Evolutionary conservation across 2,888 invertebrate genomes (phyloP).

Genomic region (Macaria notata): DNA sequence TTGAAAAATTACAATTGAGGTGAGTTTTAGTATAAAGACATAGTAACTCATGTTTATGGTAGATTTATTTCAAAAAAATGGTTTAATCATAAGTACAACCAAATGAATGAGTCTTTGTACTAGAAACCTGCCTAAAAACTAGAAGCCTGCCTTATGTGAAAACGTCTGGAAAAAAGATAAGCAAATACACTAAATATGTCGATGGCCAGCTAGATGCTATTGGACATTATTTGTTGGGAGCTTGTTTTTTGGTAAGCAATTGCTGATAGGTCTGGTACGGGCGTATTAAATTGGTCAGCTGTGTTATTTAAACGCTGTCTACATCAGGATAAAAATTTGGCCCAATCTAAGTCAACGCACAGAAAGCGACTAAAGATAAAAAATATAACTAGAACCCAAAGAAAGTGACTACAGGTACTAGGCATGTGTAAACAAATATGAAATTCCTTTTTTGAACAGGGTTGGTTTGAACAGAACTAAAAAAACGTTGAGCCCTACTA

Average conservation of each 20-base stretch:
- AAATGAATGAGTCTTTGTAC: too few relatives aligned
- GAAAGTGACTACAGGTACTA: neutral
- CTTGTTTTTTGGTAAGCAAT: neutral
- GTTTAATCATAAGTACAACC: too few relatives aligned
- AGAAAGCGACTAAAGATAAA: neutral
- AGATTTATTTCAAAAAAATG: too few relatives aligned
- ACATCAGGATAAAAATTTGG: neutral
- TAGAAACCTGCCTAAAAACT: too few relatives aligned
- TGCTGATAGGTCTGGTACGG: neutral
- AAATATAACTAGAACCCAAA: neutral
- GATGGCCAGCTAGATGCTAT: neutral
- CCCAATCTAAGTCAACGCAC: neutral
- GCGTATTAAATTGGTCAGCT: neutral
- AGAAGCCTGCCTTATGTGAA: neutral
- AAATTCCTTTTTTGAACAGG: too few relatives aligned
- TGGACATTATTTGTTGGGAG: neutral
- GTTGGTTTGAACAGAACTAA: too few relatives aligned
- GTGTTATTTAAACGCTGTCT: neutral
- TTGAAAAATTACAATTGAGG: too few relatives aligned
- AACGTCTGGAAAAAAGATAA: neutral
- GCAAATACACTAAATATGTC: neutral
- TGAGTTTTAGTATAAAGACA: too few relatives aligned
- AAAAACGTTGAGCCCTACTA: too few relatives aligned
- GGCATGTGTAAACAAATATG: too few relatives aligned
- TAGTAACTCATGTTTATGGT: too few relatives aligned